Base-by-base conservation (phyloP, 2,888 invertebrate genomes). In the Mesoligia furuncula region DNA sequence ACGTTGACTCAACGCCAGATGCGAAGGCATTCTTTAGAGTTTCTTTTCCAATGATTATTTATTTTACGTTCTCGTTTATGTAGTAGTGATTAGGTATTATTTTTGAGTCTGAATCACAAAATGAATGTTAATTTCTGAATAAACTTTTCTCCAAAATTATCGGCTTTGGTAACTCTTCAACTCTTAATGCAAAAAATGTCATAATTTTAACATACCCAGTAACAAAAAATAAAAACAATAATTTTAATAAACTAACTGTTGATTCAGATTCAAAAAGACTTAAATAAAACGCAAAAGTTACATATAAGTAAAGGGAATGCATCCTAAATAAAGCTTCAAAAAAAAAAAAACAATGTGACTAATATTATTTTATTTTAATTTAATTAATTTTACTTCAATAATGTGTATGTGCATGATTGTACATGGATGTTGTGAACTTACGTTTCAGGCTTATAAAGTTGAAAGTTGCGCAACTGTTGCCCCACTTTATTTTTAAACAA, bases 251-350 rank as follows among this genome's bases (percentile, higher is more conserved):
- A 80, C 61, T 78, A 72, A 86, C 48, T 15, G 6, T 2, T 31
- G 77, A 83, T 83, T 84, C 75, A 84, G 84, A 83, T 71, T 84
- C 77, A 83, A 81, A 84, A 77, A 69, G 9, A 9, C 0, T 20
- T 4, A 27, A 24, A n/a, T n/a, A n/a, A n/a, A n/a, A 4, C 31
- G 5, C 20, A 39, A 69, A 48, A 59, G 13, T 42, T 36, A 66
- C 36, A 2, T 59, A 20, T 2, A 69, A 80, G 79, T 80, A 66
- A 87, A 87, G 87, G 87, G 87, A 87, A 87, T 87, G 87, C 83
- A 74, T 81, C 64, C 45, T 17, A n/a, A 39, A 57, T 15, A 59
- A 62, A 73, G 77, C 82, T 79, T 85, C n/a, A n/a, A n/a, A 31
- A 4, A 72, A 59, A 42, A 36, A 39, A 45, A 36, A 20, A 36